Conservation (phyloP, 1,140 invertebrate species). For the Orchesella cincta region DNA sequence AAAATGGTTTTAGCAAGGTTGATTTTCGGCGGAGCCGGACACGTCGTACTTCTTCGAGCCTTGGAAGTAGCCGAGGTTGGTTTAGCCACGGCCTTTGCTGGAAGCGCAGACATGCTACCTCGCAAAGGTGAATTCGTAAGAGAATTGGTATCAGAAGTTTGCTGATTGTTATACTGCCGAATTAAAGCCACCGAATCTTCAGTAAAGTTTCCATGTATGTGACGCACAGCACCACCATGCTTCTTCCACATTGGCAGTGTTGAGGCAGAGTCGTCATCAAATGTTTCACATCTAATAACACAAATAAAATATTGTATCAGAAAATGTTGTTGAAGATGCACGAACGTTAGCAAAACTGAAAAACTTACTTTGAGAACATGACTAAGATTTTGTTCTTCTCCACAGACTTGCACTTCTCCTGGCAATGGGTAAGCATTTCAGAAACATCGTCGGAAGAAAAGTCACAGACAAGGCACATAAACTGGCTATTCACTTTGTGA, state of each 20-base stretch:
- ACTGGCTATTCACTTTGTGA: slow-evolving; percentile 68
- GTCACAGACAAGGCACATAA: slow-evolving; percentile 66
- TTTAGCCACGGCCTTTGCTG: not conserved
- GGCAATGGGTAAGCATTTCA: slow-evolving; percentile 64
- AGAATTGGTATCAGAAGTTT: not conserved
- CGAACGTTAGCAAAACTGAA: not conserved
- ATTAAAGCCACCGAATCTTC: slow-evolving; percentile 55
- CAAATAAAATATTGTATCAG: slow-evolving; percentile 19
- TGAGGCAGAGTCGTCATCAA: slow-evolving; percentile 52
- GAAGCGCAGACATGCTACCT: not conserved
- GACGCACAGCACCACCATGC: slow-evolving; percentile 60
- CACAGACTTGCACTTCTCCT: slow-evolving; percentile 45
- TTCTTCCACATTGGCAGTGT: slow-evolving; percentile 66
- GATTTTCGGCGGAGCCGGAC: not conserved
- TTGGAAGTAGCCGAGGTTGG: not conserved
- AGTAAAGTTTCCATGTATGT: slow-evolving; percentile 65
- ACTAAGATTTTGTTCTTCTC: slow-evolving; percentile 32
- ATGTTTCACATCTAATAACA: slow-evolving; percentile 17
- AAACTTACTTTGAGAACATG: slow-evolving; percentile 36
- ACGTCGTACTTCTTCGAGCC: not conserved
- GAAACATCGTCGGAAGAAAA: slow-evolving; percentile 63
- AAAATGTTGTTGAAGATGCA: not conserved
- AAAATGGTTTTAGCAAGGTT: slow-evolving; percentile 53
- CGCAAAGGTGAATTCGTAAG: not conserved
- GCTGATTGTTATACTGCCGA: slow-evolving; percentile 48